phyloP scores from a whole-genome alignment of 2,888 invertebrate genomes.

The Phortica magna region DNA sequence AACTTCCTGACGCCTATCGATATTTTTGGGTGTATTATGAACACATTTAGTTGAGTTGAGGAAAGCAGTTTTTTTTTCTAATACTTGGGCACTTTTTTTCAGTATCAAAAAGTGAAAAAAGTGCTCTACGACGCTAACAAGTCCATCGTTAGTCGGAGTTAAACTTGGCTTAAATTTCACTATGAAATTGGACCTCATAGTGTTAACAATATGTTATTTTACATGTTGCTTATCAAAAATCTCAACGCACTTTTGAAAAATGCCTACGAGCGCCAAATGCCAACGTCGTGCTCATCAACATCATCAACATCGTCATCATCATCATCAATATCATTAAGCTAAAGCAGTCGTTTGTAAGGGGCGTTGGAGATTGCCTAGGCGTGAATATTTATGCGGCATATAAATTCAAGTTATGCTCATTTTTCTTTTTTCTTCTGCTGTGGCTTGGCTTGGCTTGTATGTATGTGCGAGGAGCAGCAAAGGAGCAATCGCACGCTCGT shows the following conservation, averaged over 20 bases:
- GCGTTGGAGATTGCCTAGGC: neutral
- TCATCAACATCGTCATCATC: neutral
- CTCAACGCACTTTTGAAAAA: neutral
- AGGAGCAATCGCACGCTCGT: neutral
- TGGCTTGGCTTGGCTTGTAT: neutral
- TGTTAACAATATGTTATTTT: neutral
- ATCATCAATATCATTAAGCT: neutral
- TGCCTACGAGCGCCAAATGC: neutral
- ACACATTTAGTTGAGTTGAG: no score
- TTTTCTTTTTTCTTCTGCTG: conserved; percentile 1
- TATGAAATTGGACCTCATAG: neutral
- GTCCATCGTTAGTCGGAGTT: no score
- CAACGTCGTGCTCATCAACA: neutral
- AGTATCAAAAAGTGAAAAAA: no score
- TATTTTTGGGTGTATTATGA: no score
- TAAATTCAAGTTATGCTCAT: conserved; percentile 27
- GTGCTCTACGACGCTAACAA: no score
- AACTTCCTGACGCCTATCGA: no score
- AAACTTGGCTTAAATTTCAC: neutral
- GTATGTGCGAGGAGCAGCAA: no score
- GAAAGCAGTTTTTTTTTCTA: no score
- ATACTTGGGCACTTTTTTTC: no score
- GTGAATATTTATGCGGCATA: conserved; percentile 1
- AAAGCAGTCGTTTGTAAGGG: neutral
- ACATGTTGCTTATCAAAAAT: neutral